phyloP scores from a whole-genome alignment of 2,113 vertebrate genomes.

The Prunella fulvescens region DNA sequence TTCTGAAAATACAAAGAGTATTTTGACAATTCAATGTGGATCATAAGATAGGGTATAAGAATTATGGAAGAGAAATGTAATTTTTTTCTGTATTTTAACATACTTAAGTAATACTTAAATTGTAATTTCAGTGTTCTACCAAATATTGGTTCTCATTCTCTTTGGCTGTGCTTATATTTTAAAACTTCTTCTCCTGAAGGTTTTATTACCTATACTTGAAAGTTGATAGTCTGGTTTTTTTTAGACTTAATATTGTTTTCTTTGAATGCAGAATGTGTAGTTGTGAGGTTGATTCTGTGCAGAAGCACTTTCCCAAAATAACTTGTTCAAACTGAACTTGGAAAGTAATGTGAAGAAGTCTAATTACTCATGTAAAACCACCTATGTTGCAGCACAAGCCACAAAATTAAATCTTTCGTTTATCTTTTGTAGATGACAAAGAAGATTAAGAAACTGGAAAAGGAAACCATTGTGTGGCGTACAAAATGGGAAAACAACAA shows the following conservation, averaged over 20 bases:
- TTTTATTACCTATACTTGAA: neutral
- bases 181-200: neutral
- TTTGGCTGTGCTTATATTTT: neutral
- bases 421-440: slow-evolving; percentile 89
- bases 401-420: neutral
- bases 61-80: neutral
- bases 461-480: slow-evolving; percentile 95
- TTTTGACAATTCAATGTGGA: neutral
- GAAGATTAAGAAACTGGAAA: slow-evolving; percentile 99
- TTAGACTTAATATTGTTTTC: neutral
- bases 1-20: neutral
- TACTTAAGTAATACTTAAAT: neutral
- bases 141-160: neutral
- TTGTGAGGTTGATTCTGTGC: neutral
- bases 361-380: neutral
- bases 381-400: neutral
- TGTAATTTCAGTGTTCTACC: neutral
- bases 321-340: neutral
- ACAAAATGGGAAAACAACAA: slow-evolving; percentile 99
- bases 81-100: neutral
- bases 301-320: neutral
- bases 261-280: neutral
- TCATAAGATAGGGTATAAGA: neutral
- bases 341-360: neutral
- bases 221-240: neutral